Conservation (phyloP, 2,797 vertebrate species). For the Chiroxiphia lanceolata region DNA sequence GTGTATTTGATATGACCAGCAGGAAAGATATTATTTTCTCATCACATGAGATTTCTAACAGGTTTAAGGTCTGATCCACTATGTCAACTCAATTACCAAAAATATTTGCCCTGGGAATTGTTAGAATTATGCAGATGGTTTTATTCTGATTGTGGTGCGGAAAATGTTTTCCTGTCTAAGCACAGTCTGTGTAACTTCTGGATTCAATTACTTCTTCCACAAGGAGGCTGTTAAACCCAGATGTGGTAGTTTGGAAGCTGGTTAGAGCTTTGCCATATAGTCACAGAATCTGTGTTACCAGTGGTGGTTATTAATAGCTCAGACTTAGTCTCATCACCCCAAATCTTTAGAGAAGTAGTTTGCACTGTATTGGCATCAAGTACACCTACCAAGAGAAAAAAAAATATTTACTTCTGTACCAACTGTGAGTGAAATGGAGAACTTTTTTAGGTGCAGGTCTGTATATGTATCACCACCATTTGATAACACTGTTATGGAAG, state of each 20-base stretch:
- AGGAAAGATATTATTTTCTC: neutral
- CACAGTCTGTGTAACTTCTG: neutral
- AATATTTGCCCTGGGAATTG: neutral
- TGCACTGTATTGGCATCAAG: neutral
- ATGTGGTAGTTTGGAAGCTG: neutral
- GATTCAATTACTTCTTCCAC: neutral
- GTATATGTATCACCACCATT: rapidly evolving
- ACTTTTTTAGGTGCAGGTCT: neutral
- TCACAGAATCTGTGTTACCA: neutral
- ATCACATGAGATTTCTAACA: neutral
- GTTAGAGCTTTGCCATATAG: neutral
- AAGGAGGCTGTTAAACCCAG: neutral
- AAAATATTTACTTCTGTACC: neutral
- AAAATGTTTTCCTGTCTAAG: neutral
- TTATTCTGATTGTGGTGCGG: neutral
- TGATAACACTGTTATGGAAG: neutral
- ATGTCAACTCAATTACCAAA: neutral
- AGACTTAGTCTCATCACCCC: neutral
- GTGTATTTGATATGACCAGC: neutral
- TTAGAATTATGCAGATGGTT: neutral
- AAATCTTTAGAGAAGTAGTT: neutral
- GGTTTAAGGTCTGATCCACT: neutral
- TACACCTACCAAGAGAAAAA: neutral
- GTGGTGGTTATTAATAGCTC: rapidly evolving
- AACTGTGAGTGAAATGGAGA: neutral